These are phyloP conservation scores for Kryptolebias marmoratus DNA, from an alignment of 2,113 vertebrate genomes.

Conservation along the genomic window DNA sequence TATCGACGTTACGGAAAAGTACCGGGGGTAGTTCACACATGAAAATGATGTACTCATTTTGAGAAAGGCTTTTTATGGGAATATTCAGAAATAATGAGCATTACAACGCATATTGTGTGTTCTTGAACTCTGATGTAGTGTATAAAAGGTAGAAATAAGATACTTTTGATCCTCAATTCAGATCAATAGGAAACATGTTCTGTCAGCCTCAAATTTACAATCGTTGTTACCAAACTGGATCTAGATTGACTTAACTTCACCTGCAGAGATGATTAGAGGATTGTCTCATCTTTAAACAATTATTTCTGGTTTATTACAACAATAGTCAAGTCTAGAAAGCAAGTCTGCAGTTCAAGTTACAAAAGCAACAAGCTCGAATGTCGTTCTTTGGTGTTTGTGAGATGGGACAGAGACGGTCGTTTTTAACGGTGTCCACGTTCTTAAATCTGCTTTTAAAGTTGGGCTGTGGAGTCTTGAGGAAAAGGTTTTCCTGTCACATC, in stretches of 20 bases:
- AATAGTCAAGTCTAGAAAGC: slow-evolving; percentile 14
- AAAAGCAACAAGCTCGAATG: neutral
- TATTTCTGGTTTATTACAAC: neutral
- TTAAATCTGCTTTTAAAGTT: slow-evolving; percentile 37
- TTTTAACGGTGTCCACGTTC: slow-evolving; percentile 40
- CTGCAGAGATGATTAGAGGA: neutral
- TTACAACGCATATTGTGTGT: neutral
- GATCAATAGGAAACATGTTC: neutral
- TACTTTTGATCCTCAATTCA: neutral
- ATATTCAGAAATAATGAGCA: neutral
- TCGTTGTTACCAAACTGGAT: neutral
- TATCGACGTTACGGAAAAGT: neutral
- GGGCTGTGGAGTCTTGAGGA: slow-evolving; percentile 27
- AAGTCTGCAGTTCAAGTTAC: slow-evolving; percentile 14
- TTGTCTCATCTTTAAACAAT: too few species aligned
- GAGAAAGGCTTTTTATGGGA: neutral
- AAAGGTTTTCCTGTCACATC: slow-evolving; percentile 25
- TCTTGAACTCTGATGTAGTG: neutral
- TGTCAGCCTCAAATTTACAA: too few species aligned
- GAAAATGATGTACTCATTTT: neutral
- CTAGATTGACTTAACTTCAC: neutral
- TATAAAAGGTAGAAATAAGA: neutral
- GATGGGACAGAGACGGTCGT: slow-evolving; percentile 27
- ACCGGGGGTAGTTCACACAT: neutral
- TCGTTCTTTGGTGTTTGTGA: slow-evolving; percentile 2